phyloP scores from a whole-genome alignment of 2,113 vertebrate species.

The Podocnemis expansa region DNA sequence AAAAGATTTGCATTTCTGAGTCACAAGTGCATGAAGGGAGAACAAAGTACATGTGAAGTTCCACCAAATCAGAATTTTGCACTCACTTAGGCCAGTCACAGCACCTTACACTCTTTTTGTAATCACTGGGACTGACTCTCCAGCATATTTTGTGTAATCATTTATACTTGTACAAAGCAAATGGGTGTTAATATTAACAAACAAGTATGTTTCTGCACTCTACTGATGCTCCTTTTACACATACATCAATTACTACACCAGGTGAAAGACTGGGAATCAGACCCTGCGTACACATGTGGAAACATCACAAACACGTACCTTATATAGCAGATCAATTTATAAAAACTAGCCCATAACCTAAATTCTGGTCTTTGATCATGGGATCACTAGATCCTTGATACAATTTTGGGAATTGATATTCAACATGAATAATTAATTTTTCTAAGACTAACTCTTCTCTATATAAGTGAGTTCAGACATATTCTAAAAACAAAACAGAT shows the following conservation, averaged over 20 bases:
- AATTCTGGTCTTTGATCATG: constrained; percentile 33
- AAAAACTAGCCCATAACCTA: constrained; percentile 51
- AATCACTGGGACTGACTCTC: background rate
- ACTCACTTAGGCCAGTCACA: rapidly evolving
- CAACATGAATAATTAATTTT: constrained; percentile 35
- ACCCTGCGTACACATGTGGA: background rate
- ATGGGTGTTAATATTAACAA: background rate
- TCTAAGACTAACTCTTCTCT: constrained; percentile 18
- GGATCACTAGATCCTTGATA: background rate
- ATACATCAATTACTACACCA: background rate
- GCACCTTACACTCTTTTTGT: background rate
- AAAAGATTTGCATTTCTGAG: background rate
- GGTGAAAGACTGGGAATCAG: constrained; percentile 24
- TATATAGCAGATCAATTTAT: constrained; percentile 3
- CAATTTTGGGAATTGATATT: constrained; percentile 3
- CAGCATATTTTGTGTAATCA: rapidly evolving
- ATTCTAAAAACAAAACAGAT: background rate
- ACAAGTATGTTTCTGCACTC: background rate
- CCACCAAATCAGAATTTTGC: background rate
- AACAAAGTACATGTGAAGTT: rapidly evolving
- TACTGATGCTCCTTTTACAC: background rate
- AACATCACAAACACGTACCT: background rate
- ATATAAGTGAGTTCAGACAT: constrained; percentile 33
- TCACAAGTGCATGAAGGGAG: rapidly evolving
- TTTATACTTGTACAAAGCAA: background rate